These are phyloP conservation scores for Microplitis deprimator DNA, from an alignment of 2,888 invertebrate genomes.

Conservation along the genomic window DNA sequence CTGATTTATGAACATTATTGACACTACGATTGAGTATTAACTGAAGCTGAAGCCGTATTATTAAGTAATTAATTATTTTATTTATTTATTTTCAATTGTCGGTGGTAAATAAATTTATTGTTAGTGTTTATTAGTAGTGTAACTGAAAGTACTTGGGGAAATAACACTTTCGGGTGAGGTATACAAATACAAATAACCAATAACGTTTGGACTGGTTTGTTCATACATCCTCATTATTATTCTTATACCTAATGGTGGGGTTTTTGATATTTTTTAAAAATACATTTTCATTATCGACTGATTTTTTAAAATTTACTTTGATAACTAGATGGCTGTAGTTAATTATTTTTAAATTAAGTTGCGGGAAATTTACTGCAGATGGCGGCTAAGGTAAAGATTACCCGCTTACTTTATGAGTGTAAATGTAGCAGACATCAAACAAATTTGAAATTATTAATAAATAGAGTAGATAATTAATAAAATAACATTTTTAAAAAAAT, in stretches of 20 bases:
- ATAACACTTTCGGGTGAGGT: constrained; percentile 14
- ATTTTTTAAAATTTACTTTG: too few relatives aligned
- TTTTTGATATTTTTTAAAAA: not conserved
- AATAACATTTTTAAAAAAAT: too few relatives aligned
- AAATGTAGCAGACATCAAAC: too few relatives aligned
- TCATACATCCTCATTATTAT: not conserved
- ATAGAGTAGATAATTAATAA: too few relatives aligned
- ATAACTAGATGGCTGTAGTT: too few relatives aligned
- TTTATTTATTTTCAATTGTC: not conserved
- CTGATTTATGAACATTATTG: not conserved
- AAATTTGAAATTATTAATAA: too few relatives aligned
- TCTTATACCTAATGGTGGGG: not conserved
- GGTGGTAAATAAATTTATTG: not conserved
- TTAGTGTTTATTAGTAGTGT: not conserved
- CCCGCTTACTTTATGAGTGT: too few relatives aligned
- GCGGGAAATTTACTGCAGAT: too few relatives aligned
- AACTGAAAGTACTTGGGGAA: not conserved
- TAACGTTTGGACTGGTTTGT: not conserved
- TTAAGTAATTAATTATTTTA: not conserved
- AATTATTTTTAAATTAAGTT: too few relatives aligned
- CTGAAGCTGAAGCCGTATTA: not conserved
- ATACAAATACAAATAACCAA: constrained; percentile 10
- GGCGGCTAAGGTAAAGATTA: too few relatives aligned
- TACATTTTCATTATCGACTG: not conserved
- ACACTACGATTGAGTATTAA: not conserved